Conservation (phyloP, 2,797 vertebrate genomes). For the Crotalus adamanteus region DNA sequence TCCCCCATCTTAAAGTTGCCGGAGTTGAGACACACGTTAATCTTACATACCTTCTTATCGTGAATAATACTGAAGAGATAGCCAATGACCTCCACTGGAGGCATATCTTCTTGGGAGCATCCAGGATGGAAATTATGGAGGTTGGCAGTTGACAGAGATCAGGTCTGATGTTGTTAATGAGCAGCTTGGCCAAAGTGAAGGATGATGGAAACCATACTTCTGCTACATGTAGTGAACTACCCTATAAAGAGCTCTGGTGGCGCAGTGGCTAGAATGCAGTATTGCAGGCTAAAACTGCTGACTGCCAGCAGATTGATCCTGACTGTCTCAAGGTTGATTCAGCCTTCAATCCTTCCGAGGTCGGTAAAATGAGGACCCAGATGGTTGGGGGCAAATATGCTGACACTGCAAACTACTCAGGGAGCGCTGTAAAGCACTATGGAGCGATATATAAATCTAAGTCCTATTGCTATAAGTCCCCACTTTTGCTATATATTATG, state of each 20-base stretch:
- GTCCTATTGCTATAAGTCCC: not conserved
- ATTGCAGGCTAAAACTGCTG: not conserved
- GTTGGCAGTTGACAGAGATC: not conserved
- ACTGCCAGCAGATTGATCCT: not conserved
- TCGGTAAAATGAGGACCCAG: not conserved
- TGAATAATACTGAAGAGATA: not conserved
- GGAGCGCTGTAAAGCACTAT: no score
- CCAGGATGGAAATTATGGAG: not conserved
- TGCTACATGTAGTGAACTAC: not conserved
- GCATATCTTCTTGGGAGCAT: not conserved
- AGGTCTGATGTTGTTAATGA: not conserved
- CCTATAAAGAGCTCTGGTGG: not conserved
- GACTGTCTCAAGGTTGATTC: not conserved
- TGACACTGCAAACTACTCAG: no score
- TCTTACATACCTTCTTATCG: not conserved
- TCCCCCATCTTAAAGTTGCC: not conserved
- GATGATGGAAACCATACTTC: not conserved
- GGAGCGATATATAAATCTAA: no score
- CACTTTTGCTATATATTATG: not conserved
- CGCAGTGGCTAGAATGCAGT: not conserved
- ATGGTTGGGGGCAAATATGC: not conserved
- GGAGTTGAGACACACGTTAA: not conserved
- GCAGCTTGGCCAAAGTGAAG: not conserved
- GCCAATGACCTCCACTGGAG: not conserved
- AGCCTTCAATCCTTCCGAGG: not conserved